These are phyloP conservation scores for Scaptomyza montana DNA, from an alignment of 1,140 invertebrate species.

Conservation along the genomic window DNA sequence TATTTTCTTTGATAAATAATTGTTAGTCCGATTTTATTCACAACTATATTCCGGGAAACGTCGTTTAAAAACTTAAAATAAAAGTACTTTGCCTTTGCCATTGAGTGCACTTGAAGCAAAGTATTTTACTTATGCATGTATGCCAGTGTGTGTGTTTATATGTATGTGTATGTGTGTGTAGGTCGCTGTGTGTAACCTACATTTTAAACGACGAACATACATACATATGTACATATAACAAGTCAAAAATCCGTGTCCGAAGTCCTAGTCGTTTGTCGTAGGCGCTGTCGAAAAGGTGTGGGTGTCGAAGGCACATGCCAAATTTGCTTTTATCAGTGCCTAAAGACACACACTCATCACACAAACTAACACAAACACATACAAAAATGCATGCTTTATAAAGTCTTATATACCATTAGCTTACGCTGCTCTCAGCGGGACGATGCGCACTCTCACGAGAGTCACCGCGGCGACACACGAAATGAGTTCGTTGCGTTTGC, in stretches of 20 bases:
- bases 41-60: not conserved
- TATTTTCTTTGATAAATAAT: not conserved
- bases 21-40: not conserved
- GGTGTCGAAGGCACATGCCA: conserved; percentile 52
- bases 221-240: conserved; percentile 33
- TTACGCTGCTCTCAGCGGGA: conserved; percentile 56
- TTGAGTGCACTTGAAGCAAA: conserved; percentile 46
- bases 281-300: conserved; percentile 19
- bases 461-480: conserved; percentile 18
- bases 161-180: conserved; percentile 20
- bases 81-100: conserved; percentile 14
- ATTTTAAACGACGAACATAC: conserved; percentile 66
- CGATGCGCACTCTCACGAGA: conserved; percentile 55
- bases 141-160: conserved; percentile 7
- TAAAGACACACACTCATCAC: conserved; percentile 25
- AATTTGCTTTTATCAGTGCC: conserved; percentile 75
- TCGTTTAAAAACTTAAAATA: conserved; percentile 15
- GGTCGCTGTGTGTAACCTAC: conserved; percentile 72
- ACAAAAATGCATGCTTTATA: conserved; percentile 39
- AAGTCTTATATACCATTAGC: conserved; percentile 61
- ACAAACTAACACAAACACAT: not conserved
- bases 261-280: conserved; percentile 44
- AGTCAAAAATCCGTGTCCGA: conserved; percentile 74
- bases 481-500: conserved; percentile 31
- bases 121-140: conserved; percentile 41